Evolutionary conservation across 2,113 vertebrate species (phyloP).

Genomic region (Pteropus alecto): DNA sequence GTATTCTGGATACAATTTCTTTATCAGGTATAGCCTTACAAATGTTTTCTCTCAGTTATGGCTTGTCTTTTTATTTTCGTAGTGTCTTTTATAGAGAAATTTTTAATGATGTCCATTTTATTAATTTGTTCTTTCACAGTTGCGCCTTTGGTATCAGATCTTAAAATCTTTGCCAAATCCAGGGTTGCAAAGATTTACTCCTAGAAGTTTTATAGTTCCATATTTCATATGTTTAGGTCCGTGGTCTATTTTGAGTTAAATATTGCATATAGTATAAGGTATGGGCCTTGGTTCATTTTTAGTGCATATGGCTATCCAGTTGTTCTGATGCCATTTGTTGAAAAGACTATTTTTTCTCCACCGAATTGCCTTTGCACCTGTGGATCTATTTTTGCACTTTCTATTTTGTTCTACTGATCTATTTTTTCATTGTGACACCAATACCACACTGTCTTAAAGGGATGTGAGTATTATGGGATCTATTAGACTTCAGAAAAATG

Average conservation of each 20-base stretch:
- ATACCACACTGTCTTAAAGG: background rate
- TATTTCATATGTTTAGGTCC: slow-evolving; percentile 6
- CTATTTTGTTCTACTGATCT: slow-evolving; percentile 3
- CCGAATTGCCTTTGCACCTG: slow-evolving; percentile 7
- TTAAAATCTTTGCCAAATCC: background rate
- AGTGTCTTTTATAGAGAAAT: slow-evolving; percentile 18
- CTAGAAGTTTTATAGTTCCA: background rate
- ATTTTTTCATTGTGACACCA: background rate
- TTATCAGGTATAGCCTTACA: background rate
- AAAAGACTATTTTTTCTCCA: background rate
- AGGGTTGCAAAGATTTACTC: background rate
- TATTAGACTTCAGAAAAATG: background rate
- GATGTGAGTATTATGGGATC: background rate
- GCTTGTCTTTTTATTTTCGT: slow-evolving; percentile 28
- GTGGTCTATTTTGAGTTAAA: background rate
- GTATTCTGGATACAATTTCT: background rate
- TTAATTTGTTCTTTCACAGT: slow-evolving; percentile 20
- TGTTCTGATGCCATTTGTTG: slow-evolving; percentile 28
- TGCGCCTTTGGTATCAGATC: background rate
- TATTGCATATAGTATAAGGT: background rate
- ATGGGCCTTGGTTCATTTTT: background rate
- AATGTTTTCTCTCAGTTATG: background rate
- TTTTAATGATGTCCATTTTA: slow-evolving; percentile 26
- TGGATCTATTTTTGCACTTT: slow-evolving; percentile 40
- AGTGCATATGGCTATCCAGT: background rate